Base-by-base conservation (phyloP, 2,797 vertebrate species). In the Poecile montanus region DNA sequence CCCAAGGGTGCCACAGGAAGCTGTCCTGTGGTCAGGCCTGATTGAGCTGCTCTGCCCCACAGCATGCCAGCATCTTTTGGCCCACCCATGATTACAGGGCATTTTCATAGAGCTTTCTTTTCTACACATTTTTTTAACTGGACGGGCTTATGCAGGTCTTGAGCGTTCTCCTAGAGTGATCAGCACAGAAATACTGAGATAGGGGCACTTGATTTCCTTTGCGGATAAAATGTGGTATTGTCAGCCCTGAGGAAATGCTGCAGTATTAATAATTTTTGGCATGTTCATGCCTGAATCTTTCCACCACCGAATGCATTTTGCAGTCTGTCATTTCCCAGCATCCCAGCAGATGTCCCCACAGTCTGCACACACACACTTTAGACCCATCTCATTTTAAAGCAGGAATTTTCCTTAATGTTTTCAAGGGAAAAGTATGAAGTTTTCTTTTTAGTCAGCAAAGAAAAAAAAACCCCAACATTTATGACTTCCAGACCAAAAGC, bases 311-410 rank as follows among this genome's bases (percentile, higher is more conserved):
- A 16, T 4, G 3, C 3, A 36, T 63, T 76, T 63, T 89, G 34
- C 84, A 63, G 48, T n/a, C 63, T 78, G 85, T 21, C 65, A 20
- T 86, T 94, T 96, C 56, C 72, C 58, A 94, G 75, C 13, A 73
- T 4, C 71, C 91, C 91, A 93, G 93, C 47, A 97, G 96, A 92
- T 96, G 96, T 93, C 68, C 89, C 67, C 95, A 85, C 29, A 91
- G 90, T 30, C 91, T 93, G 57, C 56, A 60, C 27, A 53, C 27
- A 53, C 73, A 67, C 1, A 7, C 9, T 76, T 82, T 11, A 36
- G 18, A n/a, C 2, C 5, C 21, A 9, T 29, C 38, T 58, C 29
- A n/a, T 48, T 75, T 79, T 32, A 72, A 90, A 78, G 53, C 4
- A 62, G 25, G 34, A 68, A 44, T 84, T 78, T 80, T 65, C 61